Conservation (phyloP, 2,888 invertebrate species). For the Netelia inedita region DNA sequence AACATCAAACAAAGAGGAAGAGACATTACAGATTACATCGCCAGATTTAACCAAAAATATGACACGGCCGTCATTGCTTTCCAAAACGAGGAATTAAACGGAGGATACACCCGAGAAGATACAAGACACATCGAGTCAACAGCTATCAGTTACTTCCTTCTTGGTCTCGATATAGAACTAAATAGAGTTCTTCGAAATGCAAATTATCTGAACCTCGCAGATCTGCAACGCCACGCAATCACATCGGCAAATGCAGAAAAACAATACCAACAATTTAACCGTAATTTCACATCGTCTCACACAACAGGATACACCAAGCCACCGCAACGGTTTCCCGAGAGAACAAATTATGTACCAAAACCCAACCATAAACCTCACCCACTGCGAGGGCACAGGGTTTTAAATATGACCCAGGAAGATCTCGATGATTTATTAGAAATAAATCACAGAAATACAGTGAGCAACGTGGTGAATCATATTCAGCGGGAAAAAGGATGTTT, state of each 20-base stretch:
- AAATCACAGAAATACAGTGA: neutral
- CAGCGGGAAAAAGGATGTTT: slow-evolving; percentile 30
- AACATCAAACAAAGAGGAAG: slow-evolving; percentile 36
- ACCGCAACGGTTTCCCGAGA: slow-evolving; percentile 1
- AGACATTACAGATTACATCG: slow-evolving; percentile 28
- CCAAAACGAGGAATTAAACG: slow-evolving; percentile 35
- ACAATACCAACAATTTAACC: slow-evolving; percentile 27
- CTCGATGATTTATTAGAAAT: slow-evolving; percentile 8
- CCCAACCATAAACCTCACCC: neutral
- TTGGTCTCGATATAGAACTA: slow-evolving; percentile 28
- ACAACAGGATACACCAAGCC: neutral
- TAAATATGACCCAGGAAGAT: slow-evolving; percentile 18
- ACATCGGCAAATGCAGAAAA: slow-evolving; percentile 39
- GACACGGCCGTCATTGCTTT: slow-evolving; percentile 23
- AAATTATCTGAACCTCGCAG: slow-evolving; percentile 23
- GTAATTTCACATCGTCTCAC: too few relatives aligned
- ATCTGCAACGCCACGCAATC: slow-evolving; percentile 20
- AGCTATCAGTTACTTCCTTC: slow-evolving; percentile 34
- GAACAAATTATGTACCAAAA: neutral
- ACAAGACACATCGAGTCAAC: slow-evolving; percentile 30
- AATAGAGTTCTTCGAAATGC: slow-evolving; percentile 33
- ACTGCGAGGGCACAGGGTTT: neutral
- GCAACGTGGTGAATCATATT: slow-evolving; percentile 16
- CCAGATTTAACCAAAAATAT: slow-evolving; percentile 31
- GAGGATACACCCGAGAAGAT: slow-evolving; percentile 27